phyloP scores from a whole-genome alignment of 2,797 vertebrate genomes.

The Loris lydekkerianus region DNA sequence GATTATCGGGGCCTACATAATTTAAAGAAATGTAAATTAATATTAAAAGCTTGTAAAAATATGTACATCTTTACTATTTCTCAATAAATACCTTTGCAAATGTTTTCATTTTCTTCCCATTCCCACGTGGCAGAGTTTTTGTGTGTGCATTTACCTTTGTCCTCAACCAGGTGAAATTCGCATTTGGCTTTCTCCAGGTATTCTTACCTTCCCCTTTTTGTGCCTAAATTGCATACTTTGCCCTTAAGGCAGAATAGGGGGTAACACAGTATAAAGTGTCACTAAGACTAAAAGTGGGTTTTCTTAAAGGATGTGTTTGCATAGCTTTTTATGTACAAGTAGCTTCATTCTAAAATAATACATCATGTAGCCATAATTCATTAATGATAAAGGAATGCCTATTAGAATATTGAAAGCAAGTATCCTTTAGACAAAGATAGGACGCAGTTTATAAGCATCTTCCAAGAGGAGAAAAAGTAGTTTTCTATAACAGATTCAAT shows the following conservation, averaged over 20 bases:
- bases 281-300: background rate
- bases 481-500: constrained; percentile 36
- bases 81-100: constrained; percentile 91
- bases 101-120: constrained; percentile 87
- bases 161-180: constrained; percentile 17
- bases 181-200: background rate
- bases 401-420: constrained; percentile 22
- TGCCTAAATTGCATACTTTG: background rate
- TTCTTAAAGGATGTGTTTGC: background rate
- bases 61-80: constrained; percentile 92
- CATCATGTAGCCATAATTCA: background rate
- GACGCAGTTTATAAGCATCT: constrained; percentile 18
- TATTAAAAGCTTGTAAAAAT: constrained; percentile 91
- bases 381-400: background rate
- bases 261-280: background rate
- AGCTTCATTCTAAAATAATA: background rate
- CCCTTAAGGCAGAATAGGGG: background rate
- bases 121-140: constrained; percentile 78
- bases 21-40: constrained; percentile 92
- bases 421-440: background rate
- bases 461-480: background rate
- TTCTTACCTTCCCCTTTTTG: background rate
- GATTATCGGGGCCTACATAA: constrained; percentile 89
- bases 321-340: background rate
- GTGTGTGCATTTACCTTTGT: constrained; percentile 36